A percentile compares a stretch with the other conserved stretches of the same genome.
Evolutionary conservation across 2,888 invertebrate species (phyloP).

Genomic region (Plebejus melissa): DNA sequence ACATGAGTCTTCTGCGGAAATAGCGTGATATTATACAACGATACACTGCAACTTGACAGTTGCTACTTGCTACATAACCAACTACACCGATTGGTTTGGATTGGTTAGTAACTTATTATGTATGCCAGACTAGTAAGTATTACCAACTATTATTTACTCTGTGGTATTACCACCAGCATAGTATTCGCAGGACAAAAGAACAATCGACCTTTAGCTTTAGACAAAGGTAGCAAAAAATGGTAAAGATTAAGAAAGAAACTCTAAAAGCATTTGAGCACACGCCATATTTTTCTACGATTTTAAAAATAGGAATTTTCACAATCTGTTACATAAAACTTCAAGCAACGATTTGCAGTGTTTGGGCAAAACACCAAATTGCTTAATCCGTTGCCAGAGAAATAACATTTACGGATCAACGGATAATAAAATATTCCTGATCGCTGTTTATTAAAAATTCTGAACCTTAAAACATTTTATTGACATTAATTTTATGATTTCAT

Average conservation of each 20-base stretch:
- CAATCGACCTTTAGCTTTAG: neutral
- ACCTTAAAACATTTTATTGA: neutral
- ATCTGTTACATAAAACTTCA: neutral
- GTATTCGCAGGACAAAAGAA: neutral
- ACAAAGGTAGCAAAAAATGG: too few relatives aligned
- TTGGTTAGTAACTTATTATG: too few relatives aligned
- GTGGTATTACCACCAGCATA: too few relatives aligned
- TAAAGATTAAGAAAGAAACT: too few relatives aligned
- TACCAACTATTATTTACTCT: too few relatives aligned
- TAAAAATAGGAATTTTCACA: neutral
- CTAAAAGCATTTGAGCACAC: too few relatives aligned
- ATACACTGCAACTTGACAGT: neutral
- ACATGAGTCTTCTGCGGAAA: constrained; percentile 14
- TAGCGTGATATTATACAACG: neutral
- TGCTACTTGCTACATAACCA: neutral
- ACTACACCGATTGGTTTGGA: neutral
- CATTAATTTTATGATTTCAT: neutral
- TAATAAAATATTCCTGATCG: neutral
- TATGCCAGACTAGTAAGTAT: too few relatives aligned
- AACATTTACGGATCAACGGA: constrained; percentile 8
- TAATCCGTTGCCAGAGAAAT: constrained; percentile 17
- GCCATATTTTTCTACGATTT: neutral
- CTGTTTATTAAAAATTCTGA: constrained; percentile 6
- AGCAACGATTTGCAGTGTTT: neutral
- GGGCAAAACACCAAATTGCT: constrained; percentile 19